Base-by-base conservation (phyloP, 1,140 invertebrate species). In the Ganaspis sp. region DNA sequence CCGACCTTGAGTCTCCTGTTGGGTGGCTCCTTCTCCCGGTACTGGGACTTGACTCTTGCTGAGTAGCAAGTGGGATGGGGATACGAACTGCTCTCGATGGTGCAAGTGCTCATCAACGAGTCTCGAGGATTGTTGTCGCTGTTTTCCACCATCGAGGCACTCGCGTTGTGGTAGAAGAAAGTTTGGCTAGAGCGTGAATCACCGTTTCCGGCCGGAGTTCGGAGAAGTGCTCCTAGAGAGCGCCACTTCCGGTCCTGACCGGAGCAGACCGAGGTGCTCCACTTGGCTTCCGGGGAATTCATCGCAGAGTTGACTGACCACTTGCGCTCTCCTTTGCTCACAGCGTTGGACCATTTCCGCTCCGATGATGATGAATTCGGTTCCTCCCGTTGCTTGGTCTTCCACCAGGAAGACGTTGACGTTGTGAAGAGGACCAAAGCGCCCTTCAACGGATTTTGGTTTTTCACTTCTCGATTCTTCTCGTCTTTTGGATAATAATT, bases 181-280 rank as follows among this genome's bases (percentile, higher is more conserved):
- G 87, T 85, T 11, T 87, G 87, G 42, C 75, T 83, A 0, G 80
- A 82, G 11, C 79, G 73, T 12, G 82, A 78, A 70, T 70, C 82
- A 1, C 75, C 19, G 21, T 70, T 70, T 4, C 42, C 53, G 0
- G 82, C 84, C 0, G 90, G 90, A 9, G 90, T 88, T 11, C 90
- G 83, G 1, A 92, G 82, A n/a, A 92, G 81, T 4, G 92, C 91
- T 0, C 92, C 92, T 1, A 92, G 83, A 11, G 91, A 92, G 4
- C 92, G 83, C 92, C 92, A 92, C 73, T 90, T 88, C 17, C 91
- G 82, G 74, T 92, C 89, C 38, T 90, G 87, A 1, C 82, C 80
- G 23, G 82, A 87, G 17, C 85, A 87, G 0, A 86, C 85, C 69
- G 87, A 86, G 45, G 84, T 82, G n/a, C 83, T 82, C 88, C 88